A percentile compares a stretch with the other conserved stretches of the same genome.
Conservation (phyloP, 1,140 invertebrate genomes). For the Drosophila parvula region DNA sequence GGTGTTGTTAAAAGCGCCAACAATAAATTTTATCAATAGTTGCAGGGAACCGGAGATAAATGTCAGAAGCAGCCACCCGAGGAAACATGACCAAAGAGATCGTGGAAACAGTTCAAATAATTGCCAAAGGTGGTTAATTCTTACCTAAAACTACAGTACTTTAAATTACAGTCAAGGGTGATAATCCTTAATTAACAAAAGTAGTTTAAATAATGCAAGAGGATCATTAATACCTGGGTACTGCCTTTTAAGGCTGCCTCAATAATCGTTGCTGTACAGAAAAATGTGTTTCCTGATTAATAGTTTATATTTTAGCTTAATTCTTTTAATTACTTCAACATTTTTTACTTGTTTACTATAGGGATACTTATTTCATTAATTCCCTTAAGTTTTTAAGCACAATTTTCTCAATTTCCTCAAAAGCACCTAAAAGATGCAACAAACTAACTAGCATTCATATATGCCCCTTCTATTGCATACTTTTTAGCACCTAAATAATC, state of each 20-base stretch:
- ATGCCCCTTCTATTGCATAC: background rate
- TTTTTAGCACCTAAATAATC: background rate
- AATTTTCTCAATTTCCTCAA: background rate
- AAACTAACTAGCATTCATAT: too few species aligned
- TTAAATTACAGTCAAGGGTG: constrained; percentile 7
- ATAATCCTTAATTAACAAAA: background rate
- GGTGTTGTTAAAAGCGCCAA: constrained; percentile 80
- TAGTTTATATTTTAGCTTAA: background rate
- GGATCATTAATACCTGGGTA: too few species aligned
- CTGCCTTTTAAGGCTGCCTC: background rate
- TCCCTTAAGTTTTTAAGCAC: background rate
- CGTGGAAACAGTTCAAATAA: constrained; percentile 27
- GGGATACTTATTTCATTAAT: background rate
- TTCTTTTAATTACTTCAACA: background rate
- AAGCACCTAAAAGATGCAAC: background rate
- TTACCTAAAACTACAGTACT: background rate
- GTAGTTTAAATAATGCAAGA: background rate
- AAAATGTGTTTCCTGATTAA: too few species aligned
- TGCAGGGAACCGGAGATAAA: constrained; percentile 52
- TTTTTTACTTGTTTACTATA: too few species aligned
- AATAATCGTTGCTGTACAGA: too few species aligned
- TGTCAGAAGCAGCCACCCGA: constrained; percentile 41
- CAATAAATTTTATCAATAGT: constrained; percentile 82
- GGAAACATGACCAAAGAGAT: constrained; percentile 34
- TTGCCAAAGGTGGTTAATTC: constrained; percentile 17